A percentile compares a stretch with the other conserved stretches of the same genome.
phyloP scores from a whole-genome alignment of 2,888 invertebrate genomes.

The Acrobeloides nanus region DNA sequence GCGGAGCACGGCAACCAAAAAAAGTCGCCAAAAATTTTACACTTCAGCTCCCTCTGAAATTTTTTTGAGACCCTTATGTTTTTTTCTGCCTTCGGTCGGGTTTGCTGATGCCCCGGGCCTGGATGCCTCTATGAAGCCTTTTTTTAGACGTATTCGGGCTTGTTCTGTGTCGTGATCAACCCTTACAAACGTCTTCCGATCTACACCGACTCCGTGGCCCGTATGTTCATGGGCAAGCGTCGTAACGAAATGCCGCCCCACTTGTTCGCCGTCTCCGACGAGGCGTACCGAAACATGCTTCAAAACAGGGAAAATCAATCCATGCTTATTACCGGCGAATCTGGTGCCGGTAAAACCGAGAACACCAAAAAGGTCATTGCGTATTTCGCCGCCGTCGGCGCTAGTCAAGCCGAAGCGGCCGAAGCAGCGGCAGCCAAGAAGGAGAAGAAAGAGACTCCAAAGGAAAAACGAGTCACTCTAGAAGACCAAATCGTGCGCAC shows the following conservation, averaged over 20 bases:
- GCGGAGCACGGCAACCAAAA: too few species aligned
- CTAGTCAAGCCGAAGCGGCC: conserved; percentile 22
- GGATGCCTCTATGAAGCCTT: too few species aligned
- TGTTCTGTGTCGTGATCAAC: conserved; percentile 51
- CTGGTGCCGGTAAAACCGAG: conserved; percentile 99
- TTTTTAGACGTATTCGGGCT: conserved; percentile 45
- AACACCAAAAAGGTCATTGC: conserved; percentile 99
- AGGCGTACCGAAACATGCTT: conserved; percentile 57
- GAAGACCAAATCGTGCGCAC: conserved; percentile 99
- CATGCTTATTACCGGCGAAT: conserved; percentile 93
- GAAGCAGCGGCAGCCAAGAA: conserved; percentile 8
- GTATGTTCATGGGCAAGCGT: conserved; percentile 94
- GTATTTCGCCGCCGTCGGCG: conserved; percentile 78
- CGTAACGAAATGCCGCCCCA: conserved; percentile 99
- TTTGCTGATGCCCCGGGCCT: too few species aligned
- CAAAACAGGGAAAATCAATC: conserved; percentile 62
- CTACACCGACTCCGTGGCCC: conserved; percentile 50
- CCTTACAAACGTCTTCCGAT: conserved; percentile 52
- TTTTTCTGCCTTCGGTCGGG: too few species aligned
- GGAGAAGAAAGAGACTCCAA: conserved; percentile 3
- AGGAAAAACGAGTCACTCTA: conserved; percentile 69
- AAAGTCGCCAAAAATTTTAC: too few species aligned
- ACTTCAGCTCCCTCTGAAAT: too few species aligned
- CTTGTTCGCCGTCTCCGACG: conserved; percentile 63
- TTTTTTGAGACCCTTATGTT: too few species aligned